These are phyloP conservation scores for Aplodontia rufa DNA, from an alignment of 2,113 vertebrate species.

Conservation along the genomic window DNA sequence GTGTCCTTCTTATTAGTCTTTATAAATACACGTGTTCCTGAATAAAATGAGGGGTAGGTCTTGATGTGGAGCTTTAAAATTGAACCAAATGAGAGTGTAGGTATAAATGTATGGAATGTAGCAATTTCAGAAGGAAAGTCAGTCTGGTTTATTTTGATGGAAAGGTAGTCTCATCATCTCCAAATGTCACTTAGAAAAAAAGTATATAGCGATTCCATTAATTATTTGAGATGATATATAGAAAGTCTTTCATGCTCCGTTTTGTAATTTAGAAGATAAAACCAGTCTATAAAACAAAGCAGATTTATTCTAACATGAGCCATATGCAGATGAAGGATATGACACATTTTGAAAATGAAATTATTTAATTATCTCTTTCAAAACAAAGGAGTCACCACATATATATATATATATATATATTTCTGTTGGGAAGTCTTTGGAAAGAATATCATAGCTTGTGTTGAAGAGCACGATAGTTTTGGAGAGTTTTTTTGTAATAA, in stretches of 20 bases:
- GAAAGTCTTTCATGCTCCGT: slow-evolving; percentile 54
- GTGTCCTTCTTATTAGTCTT: neutral
- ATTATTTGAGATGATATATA: neutral
- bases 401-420: too few species aligned
- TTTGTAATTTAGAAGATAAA: slow-evolving; percentile 1
- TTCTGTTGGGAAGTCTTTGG: neutral
- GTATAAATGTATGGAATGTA: neutral
- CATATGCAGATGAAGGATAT: slow-evolving; percentile 38
- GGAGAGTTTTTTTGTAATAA: neutral
- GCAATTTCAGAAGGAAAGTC: neutral
- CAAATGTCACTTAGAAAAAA: neutral
- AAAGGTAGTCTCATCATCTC: neutral
- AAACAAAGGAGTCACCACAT: slow-evolving; percentile 3
- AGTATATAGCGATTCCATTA: neutral
- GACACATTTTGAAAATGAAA: slow-evolving; percentile 12
- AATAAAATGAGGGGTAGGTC: neutral
- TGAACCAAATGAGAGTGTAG: neutral
- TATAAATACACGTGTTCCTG: neutral
- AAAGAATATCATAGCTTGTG: slow-evolving; percentile 11
- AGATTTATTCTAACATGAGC: slow-evolving; percentile 52
- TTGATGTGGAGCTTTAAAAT: neutral
- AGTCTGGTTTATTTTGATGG: neutral
- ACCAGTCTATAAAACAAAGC: slow-evolving; percentile 23
- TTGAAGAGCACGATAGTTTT: neutral
- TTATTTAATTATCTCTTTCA: slow-evolving; percentile 62